A percentile compares a stretch with the other conserved stretches of the same genome.
Conservation (phyloP, 2,797 vertebrate genomes). For the Chaetophractus vellerosus region DNA sequence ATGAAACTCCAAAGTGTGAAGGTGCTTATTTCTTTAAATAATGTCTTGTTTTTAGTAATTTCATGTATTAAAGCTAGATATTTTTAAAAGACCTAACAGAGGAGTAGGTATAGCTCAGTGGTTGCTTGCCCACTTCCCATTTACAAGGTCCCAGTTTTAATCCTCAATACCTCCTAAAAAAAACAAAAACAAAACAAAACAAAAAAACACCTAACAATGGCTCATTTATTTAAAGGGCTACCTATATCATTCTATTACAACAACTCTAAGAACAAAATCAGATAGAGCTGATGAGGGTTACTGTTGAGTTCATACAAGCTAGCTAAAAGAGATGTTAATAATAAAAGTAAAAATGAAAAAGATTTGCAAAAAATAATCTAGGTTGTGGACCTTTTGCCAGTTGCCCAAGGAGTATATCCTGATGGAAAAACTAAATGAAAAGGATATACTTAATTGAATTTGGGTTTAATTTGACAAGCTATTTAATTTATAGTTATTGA, state of each 20-base stretch:
- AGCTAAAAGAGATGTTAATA: not conserved
- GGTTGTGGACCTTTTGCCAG: not conserved
- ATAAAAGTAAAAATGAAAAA: not conserved
- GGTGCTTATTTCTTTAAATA: not conserved
- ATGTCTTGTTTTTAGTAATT: not conserved
- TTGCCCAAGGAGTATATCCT: not conserved
- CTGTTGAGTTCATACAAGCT: not conserved
- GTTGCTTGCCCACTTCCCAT: too few species aligned
- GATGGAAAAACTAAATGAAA: slow-evolving; percentile 17
- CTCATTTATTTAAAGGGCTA: not conserved
- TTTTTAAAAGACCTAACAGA: not conserved
- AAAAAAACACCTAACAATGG: not conserved
- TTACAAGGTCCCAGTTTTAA: too few species aligned
- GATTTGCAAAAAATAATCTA: not conserved
- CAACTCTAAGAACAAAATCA: not conserved
- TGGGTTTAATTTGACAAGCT: not conserved
- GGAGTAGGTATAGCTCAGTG: too few species aligned
- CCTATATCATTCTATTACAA: not conserved
- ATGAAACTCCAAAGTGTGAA: not conserved
- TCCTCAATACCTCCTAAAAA: too few species aligned
- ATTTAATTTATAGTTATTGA: not conserved
- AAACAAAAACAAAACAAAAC: too few species aligned
- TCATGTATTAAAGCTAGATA: not conserved
- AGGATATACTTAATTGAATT: not conserved
- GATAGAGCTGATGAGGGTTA: not conserved